Percentiles rank a stretch among this genome's conserved stretches.
These are phyloP conservation scores for Hypena proboscidalis DNA, from an alignment of 2,888 invertebrate species.

Conservation along the genomic window DNA sequence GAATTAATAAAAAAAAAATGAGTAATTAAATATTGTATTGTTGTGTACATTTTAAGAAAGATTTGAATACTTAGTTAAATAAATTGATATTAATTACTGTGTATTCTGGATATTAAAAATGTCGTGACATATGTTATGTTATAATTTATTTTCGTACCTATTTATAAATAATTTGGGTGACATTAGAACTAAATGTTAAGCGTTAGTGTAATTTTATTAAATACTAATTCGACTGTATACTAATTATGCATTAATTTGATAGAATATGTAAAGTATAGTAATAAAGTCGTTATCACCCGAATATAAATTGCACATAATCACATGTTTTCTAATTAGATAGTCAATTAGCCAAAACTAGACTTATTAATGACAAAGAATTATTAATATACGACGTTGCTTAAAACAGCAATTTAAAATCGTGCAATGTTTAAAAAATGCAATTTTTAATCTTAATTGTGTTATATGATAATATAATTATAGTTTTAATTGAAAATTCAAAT, in stretches of 20 bases:
- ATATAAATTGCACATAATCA: slow-evolving; percentile 4
- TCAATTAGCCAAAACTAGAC: slow-evolving; percentile 10
- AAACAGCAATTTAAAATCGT: slow-evolving; percentile 24
- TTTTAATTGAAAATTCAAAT: slow-evolving; percentile 12
- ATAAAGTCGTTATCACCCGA: slow-evolving; percentile 4
- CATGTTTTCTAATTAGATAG: slow-evolving; percentile 2
- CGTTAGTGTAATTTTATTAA: background rate
- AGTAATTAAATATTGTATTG: no score
- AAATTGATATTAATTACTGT: no score
- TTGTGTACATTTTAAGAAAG: no score
- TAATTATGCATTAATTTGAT: background rate
- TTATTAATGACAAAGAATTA: background rate
- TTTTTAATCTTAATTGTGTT: background rate
- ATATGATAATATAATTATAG: slow-evolving; percentile 10
- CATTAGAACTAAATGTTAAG: no score
- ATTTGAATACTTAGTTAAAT: no score
- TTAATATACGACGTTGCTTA: background rate
- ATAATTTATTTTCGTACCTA: no score
- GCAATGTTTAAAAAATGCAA: slow-evolving; percentile 2
- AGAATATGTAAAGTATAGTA: slow-evolving; percentile 2
- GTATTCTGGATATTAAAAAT: no score
- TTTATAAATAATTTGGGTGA: no score
- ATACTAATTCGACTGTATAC: background rate
- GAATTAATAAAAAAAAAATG: no score
- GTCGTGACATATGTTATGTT: no score